Conservation (phyloP, 2,797 vertebrate genomes). For the Echiichthys vipera region DNA sequence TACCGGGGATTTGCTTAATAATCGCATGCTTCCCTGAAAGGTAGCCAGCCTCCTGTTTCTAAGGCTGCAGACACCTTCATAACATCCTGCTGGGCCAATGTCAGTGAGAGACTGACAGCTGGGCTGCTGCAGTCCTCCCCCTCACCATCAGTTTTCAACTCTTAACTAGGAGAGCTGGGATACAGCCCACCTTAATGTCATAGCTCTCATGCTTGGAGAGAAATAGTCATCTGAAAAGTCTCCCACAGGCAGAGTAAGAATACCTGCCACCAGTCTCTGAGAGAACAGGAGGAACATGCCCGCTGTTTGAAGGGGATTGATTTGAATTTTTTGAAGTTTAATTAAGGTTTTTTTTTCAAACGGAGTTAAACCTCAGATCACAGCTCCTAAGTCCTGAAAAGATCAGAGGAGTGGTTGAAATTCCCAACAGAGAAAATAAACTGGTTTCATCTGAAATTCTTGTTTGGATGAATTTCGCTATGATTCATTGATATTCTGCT, state of each 20-base stretch:
- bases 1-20: conserved; percentile 54
- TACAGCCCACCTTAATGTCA: conserved; percentile 53
- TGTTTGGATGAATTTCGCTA: conserved; percentile 3
- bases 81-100: conserved; percentile 49
- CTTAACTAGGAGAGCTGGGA: conserved; percentile 49
- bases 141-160: conserved; percentile 43
- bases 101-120: conserved; percentile 57
- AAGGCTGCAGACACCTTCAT: conserved; percentile 57
- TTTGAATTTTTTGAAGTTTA: conserved; percentile 41
- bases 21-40: conserved; percentile 62
- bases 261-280: conserved; percentile 29
- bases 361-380: conserved; percentile 54
- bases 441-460: conserved; percentile 24
- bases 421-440: conserved; percentile 24
- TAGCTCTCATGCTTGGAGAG: conserved; percentile 34
- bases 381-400: conserved; percentile 38
- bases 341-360: too few relatives aligned
- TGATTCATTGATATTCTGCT: conserved; percentile 18
- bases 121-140: conserved; percentile 47
- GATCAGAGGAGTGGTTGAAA: conserved; percentile 33
- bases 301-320: conserved; percentile 52
- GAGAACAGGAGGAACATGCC: conserved; percentile 34
- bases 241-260: conserved; percentile 50
- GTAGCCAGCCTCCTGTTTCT: conserved; percentile 59
- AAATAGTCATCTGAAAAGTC: conserved; percentile 55